Percentiles rank a stretch among this genome's conserved stretches.
These are phyloP conservation scores for Hecatera dysodea DNA, from an alignment of 2,888 invertebrate genomes.

Conservation along the genomic window DNA sequence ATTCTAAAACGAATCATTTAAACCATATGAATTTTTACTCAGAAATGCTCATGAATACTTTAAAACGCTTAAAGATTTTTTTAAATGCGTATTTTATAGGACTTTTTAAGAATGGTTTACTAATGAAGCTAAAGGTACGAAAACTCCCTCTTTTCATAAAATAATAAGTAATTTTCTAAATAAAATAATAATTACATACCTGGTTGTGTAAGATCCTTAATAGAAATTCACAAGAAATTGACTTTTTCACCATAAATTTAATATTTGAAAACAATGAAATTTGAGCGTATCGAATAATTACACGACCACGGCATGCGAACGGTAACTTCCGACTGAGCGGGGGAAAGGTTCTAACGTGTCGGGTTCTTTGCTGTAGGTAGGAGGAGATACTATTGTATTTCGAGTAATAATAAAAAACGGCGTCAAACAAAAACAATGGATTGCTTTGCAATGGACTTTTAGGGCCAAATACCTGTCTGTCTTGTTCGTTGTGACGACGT, in stretches of 20 bases:
- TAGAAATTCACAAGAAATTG: neutral
- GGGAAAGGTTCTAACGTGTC: neutral
- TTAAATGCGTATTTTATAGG: neutral
- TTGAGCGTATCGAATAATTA: neutral
- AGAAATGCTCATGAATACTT: too few relatives aligned
- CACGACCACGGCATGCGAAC: neutral
- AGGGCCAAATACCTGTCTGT: too few relatives aligned
- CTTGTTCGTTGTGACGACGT: too few relatives aligned
- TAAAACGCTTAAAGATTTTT: neutral
- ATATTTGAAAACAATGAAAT: neutral
- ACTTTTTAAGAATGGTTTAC: neutral
- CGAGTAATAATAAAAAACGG: too few relatives aligned
- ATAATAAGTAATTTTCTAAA: too few relatives aligned
- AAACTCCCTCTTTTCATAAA: neutral
- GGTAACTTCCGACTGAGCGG: neutral
- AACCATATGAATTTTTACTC: too few relatives aligned
- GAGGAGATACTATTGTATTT: neutral
- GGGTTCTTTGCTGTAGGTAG: neutral
- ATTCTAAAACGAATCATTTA: too few relatives aligned
- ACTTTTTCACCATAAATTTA: neutral
- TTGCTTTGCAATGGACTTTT: too few relatives aligned
- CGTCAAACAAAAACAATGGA: too few relatives aligned
- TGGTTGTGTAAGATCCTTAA: neutral
- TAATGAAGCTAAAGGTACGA: neutral
- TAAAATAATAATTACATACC: neutral